These are phyloP conservation scores for Brachynemurus nebulosus DNA, from an alignment of 2,888 invertebrate species.

Conservation along the genomic window DNA sequence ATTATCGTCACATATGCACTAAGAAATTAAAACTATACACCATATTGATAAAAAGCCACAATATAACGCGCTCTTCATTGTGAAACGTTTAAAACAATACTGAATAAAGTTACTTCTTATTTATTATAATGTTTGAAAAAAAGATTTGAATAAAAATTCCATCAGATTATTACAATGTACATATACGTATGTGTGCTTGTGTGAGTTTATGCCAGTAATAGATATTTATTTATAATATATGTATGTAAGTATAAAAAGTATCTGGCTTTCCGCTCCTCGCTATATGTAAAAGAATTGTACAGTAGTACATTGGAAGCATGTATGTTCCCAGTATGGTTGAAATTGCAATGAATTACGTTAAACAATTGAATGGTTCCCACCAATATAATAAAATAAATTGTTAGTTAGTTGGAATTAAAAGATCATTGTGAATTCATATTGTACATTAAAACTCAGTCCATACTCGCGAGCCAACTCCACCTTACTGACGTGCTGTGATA, in stretches of 20 bases:
- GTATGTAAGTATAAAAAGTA: background rate
- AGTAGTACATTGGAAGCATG: conserved; percentile 11
- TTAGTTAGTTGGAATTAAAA: too few species aligned
- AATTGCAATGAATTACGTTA: conserved; percentile 7
- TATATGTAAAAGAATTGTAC: too few species aligned
- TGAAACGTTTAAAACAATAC: conserved; percentile 10
- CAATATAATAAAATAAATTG: conserved; percentile 1
- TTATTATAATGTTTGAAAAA: conserved; percentile 4
- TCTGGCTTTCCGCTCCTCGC: background rate
- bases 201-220: background rate
- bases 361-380: conserved; percentile 5
- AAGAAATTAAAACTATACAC: background rate
- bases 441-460: conserved; percentile 12
- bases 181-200: conserved; percentile 2
- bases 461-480: too few species aligned
- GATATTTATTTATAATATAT: too few species aligned
- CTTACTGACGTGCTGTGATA: too few species aligned
- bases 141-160: conserved; percentile 15
- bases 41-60: too few species aligned
- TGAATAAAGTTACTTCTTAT: background rate
- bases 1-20: too few species aligned
- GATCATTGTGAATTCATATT: conserved; percentile 17
- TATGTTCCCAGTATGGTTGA: conserved; percentile 6
- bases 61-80: background rate
- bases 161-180: conserved; percentile 16